phyloP scores from a whole-genome alignment of 2,113 vertebrate genomes.

The Oncorhynchus gorbuscha region DNA sequence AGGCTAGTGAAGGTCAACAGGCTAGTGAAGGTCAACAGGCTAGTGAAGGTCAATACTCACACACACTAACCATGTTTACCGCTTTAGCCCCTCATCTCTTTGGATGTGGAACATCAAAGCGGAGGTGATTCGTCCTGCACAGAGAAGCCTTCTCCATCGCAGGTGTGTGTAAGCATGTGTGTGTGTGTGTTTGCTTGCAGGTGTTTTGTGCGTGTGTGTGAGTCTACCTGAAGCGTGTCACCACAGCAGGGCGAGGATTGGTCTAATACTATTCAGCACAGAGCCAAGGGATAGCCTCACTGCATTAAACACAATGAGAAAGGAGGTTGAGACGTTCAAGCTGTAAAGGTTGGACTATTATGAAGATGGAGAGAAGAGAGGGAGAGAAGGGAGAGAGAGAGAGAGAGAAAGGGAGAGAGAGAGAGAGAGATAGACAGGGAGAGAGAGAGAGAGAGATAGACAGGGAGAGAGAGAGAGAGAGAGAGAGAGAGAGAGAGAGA shows the following conservation, averaged over 20 bases:
- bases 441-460: no score
- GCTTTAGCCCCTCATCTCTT: not conserved
- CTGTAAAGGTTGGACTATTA: not conserved
- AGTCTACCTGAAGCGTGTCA: not conserved
- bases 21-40: no score
- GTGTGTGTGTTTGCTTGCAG: no score
- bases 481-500: no score
- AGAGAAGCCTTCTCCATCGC: not conserved
- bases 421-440: no score
- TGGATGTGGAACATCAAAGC: not conserved
- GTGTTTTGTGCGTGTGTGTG: not conserved
- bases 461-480: no score
- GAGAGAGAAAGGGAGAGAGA: no score
- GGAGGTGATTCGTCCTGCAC: not conserved
- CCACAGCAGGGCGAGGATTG: no score
- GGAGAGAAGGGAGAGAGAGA: no score
- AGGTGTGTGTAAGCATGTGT: not conserved
- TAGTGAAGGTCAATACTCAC: not conserved
- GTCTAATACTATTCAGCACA: not conserved
- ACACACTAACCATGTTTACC: not conserved
- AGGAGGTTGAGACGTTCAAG: not conserved
- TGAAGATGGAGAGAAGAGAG: not conserved
- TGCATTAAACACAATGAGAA: not conserved
- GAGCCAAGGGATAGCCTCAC: not conserved
- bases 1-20: no score